Conservation (phyloP, 2,888 invertebrate species). For the Pterobdella sp. region DNA sequence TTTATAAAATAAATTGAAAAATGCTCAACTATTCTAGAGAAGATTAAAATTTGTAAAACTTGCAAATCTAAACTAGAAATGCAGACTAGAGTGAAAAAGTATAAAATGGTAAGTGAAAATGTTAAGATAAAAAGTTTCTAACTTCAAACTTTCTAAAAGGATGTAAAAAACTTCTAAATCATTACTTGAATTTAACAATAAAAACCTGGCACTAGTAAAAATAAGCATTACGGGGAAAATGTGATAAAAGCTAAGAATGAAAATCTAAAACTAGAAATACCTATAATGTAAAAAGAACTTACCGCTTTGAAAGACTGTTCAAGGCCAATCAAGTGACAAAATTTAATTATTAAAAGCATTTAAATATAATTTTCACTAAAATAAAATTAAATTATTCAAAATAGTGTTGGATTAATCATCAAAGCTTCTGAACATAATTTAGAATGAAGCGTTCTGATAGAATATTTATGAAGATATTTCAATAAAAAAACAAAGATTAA, state of each 20-base stretch:
- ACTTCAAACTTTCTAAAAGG: not conserved
- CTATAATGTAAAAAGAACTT: conserved; percentile 29
- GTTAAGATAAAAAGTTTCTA: not conserved
- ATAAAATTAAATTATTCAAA: too few relatives aligned
- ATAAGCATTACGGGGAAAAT: not conserved
- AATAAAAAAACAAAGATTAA: not conserved
- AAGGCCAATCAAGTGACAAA: not conserved
- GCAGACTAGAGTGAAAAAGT: not conserved
- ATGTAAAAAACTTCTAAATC: not conserved
- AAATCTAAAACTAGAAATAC: not conserved
- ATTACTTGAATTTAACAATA: not conserved
- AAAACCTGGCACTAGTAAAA: not conserved
- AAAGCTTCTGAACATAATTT: too few relatives aligned
- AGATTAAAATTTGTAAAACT: too few relatives aligned
- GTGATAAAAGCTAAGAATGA: conserved; percentile 1
- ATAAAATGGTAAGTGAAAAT: not conserved
- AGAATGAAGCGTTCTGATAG: too few relatives aligned
- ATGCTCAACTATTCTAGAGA: too few relatives aligned
- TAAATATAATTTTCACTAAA: too few relatives aligned
- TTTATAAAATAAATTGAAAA: too few relatives aligned
- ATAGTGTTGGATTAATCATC: too few relatives aligned
- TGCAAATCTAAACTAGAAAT: not conserved
- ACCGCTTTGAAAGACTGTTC: conserved; percentile 37
- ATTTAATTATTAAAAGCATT: too few relatives aligned
- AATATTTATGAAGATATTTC: too few relatives aligned